Evolutionary conservation across 2,888 invertebrate genomes (phyloP).

Genomic region (Oscheius onirici): DNA sequence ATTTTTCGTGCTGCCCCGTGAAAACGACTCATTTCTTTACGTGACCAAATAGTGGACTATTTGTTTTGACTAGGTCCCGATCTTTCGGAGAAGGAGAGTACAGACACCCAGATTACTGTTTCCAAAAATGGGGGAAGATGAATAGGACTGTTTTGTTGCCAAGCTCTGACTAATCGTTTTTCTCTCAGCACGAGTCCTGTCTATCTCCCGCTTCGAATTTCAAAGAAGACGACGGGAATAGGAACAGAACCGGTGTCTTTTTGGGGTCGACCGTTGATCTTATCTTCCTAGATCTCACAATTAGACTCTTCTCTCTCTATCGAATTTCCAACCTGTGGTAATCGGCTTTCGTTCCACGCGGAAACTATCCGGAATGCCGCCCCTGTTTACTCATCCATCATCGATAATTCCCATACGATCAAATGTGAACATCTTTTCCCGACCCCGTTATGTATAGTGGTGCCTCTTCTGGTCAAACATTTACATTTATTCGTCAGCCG

Average conservation of each 20-base stretch:
- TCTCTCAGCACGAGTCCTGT: too few relatives aligned
- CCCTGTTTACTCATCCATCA: constrained; percentile 16
- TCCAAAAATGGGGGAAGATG: neutral
- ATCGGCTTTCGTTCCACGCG: constrained; percentile 23
- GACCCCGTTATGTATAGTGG: too few relatives aligned
- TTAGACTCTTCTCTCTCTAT: neutral
- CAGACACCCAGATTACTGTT: neutral
- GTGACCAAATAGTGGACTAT: constrained; percentile 31
- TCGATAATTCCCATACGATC: neutral
- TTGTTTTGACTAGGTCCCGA: constrained; percentile 11
- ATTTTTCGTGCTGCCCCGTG: constrained; percentile 24
- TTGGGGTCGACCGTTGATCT: constrained; percentile 7
- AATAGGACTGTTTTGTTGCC: neutral
- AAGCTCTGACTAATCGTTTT: neutral
- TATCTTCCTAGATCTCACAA: neutral
- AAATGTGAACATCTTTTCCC: neutral
- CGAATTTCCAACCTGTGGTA: neutral
- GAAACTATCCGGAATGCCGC: constrained; percentile 9
- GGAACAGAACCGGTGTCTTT: constrained; percentile 4
- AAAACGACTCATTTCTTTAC: constrained; percentile 31
- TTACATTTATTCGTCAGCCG: too few relatives aligned
- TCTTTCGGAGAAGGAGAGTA: neutral
- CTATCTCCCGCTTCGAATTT: too few relatives aligned
- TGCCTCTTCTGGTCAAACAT: too few relatives aligned
- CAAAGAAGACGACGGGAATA: neutral